These are phyloP conservation scores for Strix occidentalis DNA, from an alignment of 2,797 vertebrate genomes.

Conservation along the genomic window DNA sequence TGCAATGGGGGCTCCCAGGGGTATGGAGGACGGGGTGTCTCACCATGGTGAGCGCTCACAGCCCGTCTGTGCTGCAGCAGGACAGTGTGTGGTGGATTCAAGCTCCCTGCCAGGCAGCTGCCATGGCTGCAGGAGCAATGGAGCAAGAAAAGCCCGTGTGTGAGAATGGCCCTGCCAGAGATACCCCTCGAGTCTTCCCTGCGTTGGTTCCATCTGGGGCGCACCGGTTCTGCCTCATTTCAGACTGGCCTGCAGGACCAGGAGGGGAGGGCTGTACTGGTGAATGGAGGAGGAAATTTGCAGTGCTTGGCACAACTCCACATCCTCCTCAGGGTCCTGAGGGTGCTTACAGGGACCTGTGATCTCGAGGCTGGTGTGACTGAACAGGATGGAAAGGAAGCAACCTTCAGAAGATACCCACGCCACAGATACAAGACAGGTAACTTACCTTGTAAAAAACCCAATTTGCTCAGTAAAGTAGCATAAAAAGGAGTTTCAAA, in stretches of 20 bases:
- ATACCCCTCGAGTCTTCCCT: neutral
- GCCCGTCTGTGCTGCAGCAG: fast-evolving
- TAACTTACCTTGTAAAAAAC: neutral
- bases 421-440: neutral
- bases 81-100: neutral
- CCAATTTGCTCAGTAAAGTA: neutral
- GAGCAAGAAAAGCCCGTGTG: fast-evolving
- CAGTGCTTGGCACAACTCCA: neutral
- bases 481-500: neutral
- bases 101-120: neutral
- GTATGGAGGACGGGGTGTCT: neutral
- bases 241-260: neutral
- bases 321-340: neutral
- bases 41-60: neutral
- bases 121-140: neutral
- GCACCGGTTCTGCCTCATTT: neutral
- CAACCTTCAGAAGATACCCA: neutral
- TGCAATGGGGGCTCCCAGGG: neutral
- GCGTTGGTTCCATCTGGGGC: fast-evolving
- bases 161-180: fast-evolving
- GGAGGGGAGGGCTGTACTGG: neutral
- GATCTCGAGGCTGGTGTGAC: neutral
- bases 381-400: neutral
- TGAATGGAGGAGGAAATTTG: neutral
- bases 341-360: neutral